Conservation (phyloP, 2,797 vertebrate species). For the Schizopygopsis pylzovi region DNA sequence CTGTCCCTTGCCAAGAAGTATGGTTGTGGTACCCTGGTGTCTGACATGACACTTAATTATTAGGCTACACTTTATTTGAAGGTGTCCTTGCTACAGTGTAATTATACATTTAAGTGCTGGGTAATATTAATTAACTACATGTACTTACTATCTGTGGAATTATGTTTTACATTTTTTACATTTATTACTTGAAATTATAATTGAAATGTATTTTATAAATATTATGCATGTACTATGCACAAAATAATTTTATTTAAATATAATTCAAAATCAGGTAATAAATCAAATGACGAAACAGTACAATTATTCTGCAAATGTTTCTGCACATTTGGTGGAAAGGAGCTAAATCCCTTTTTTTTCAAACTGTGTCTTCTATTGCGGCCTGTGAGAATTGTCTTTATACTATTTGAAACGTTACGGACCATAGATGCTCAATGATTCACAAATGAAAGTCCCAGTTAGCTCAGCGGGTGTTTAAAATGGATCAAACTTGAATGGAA, state of each 20-base stretch:
- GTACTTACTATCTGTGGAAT: background rate
- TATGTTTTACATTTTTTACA: too few species aligned
- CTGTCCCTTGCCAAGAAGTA: background rate
- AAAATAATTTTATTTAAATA: background rate
- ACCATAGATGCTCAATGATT: background rate
- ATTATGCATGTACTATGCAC: background rate
- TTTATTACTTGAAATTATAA: too few species aligned
- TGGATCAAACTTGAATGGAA: background rate
- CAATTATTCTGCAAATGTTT: background rate
- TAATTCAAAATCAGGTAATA: background rate
- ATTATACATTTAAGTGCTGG: background rate
- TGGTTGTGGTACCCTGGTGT: background rate
- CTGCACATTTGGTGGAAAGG: background rate
- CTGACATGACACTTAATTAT: background rate
- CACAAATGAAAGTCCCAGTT: constrained; percentile 1
- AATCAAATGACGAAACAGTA: background rate
- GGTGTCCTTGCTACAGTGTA: background rate
- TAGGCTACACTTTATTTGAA: background rate
- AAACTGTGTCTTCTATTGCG: background rate
- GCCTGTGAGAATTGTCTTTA: background rate
- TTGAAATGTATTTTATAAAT: background rate
- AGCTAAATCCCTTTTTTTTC: background rate
- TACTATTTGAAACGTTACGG: background rate
- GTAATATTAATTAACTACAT: too few species aligned
- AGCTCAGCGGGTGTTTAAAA: background rate